Evolutionary conservation across 2,888 invertebrate species (phyloP).

Genomic region (Pycnomerus fuliginosus): DNA sequence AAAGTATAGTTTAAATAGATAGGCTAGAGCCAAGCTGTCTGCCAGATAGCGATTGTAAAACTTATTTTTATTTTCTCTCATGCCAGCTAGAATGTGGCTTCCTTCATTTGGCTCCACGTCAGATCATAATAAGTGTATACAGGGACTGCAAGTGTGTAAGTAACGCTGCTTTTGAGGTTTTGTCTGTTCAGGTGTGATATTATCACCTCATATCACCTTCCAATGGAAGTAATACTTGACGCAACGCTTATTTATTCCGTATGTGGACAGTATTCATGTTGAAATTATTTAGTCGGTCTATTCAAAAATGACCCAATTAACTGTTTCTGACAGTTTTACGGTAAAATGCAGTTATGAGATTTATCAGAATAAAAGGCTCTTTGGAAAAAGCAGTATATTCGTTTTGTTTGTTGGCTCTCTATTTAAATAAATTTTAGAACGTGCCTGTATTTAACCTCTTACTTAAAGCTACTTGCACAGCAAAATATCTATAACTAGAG

Average conservation of each 20-base stretch:
- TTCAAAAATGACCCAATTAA: conserved; percentile 1
- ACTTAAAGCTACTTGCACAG: too few relatives aligned
- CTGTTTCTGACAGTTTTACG: conserved; percentile 3
- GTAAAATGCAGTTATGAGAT: too few relatives aligned
- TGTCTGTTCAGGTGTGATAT: conserved; percentile 1
- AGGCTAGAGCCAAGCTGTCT: conserved; percentile 7
- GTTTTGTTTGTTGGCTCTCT: too few relatives aligned
- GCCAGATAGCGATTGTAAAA: conserved; percentile 8
- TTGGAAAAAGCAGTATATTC: too few relatives aligned
- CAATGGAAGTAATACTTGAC: background rate
- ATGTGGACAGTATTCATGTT: too few relatives aligned
- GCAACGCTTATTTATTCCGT: too few relatives aligned
- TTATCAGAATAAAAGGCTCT: too few relatives aligned
- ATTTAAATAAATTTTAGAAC: too few relatives aligned
- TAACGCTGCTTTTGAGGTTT: too few relatives aligned
- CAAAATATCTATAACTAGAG: too few relatives aligned
- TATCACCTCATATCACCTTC: conserved; percentile 1
- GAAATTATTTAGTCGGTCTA: background rate
- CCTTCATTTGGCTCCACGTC: conserved; percentile 8
- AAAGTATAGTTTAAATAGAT: conserved; percentile 3
- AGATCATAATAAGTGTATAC: background rate
- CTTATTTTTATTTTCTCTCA: conserved; percentile 3
- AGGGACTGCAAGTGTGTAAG: conserved; percentile 1
- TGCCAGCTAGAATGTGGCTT: conserved; percentile 4
- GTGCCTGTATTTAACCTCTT: too few relatives aligned